Evolutionary conservation across 2,888 invertebrate genomes (phyloP).

Genomic region (Cheilosia scutellata): DNA sequence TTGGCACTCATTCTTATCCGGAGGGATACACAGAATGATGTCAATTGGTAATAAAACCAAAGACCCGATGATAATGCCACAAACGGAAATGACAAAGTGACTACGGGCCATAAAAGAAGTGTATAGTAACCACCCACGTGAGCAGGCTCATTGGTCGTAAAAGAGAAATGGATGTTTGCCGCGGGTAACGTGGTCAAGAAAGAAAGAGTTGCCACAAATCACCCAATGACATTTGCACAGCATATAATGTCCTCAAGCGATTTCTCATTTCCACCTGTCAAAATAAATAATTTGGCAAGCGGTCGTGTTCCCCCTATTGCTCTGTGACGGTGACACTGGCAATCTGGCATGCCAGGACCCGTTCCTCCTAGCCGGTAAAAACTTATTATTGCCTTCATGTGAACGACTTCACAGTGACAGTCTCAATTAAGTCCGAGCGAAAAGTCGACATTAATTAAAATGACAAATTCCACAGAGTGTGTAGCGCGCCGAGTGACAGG

Average conservation of each 20-base stretch:
- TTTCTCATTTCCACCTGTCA: slow-evolving; percentile 67
- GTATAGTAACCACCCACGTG: slow-evolving; percentile 21
- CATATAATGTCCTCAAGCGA: slow-evolving; percentile 47
- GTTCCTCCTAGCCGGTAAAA: slow-evolving; percentile 9
- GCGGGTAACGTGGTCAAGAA: slow-evolving; percentile 1
- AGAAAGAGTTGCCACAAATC: slow-evolving; percentile 13
- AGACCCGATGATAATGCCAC: slow-evolving; percentile 59
- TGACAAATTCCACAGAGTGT: slow-evolving; percentile 73
- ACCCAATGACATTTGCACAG: slow-evolving; percentile 33
- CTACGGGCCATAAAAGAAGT: slow-evolving; percentile 35
- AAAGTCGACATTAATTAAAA: slow-evolving; percentile 75
- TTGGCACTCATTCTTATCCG: slow-evolving; percentile 66
- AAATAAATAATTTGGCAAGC: slow-evolving; percentile 69
- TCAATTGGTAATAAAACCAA: slow-evolving; percentile 73
- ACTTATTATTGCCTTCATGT: slow-evolving; percentile 73
- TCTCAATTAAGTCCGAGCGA: slow-evolving; percentile 72
- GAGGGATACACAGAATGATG: slow-evolving; percentile 55
- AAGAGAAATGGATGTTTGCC: slow-evolving; percentile 15
- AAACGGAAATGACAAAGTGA: slow-evolving; percentile 65
- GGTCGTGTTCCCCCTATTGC: slow-evolving; percentile 13
- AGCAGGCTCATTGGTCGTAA: slow-evolving; percentile 35
- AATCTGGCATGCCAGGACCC: slow-evolving; percentile 19
- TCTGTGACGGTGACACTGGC: slow-evolving; percentile 37
- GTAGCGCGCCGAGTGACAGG: slow-evolving; percentile 65
- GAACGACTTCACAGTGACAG: slow-evolving; percentile 74